Evolutionary conservation across 1,140 invertebrate genomes (phyloP).

Genomic region (Antheraea mylitta): DNA sequence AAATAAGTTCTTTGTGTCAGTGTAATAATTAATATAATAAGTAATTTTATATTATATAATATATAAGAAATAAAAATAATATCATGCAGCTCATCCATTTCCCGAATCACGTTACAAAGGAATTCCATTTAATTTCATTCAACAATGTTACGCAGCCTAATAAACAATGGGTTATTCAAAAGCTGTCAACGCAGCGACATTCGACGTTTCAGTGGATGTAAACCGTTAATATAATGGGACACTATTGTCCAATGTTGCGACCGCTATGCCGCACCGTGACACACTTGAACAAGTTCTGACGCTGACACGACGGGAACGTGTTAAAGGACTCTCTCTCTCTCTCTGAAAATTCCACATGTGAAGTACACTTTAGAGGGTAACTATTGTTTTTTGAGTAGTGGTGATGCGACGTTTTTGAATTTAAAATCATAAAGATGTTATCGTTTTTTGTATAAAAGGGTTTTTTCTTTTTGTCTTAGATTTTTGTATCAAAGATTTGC

Average conservation of each 20-base stretch:
- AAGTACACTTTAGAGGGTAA: constrained; percentile 18
- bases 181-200: background rate
- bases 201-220: constrained; percentile 8
- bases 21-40: no score
- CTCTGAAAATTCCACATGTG: constrained; percentile 21
- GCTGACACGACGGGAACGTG: constrained; percentile 34
- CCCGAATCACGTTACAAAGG: background rate
- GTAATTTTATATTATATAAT: no score
- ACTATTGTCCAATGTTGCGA: constrained; percentile 15
- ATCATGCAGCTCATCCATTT: background rate
- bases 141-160: background rate
- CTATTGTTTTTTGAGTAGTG: constrained; percentile 29
- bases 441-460: no score
- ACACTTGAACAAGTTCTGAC: constrained; percentile 21
- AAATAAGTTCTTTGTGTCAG: no score
- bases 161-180: background rate
- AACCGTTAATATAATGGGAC: constrained; percentile 19
- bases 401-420: background rate
- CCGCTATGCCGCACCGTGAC: constrained; percentile 16
- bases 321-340: constrained; percentile 25
- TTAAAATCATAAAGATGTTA: no score
- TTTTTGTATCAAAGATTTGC: no score
- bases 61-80: no score
- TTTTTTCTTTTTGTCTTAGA: no score
- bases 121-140: background rate